These are phyloP conservation scores for Chionodraco myersi DNA, from an alignment of 2,113 vertebrate species.

Conservation along the genomic window DNA sequence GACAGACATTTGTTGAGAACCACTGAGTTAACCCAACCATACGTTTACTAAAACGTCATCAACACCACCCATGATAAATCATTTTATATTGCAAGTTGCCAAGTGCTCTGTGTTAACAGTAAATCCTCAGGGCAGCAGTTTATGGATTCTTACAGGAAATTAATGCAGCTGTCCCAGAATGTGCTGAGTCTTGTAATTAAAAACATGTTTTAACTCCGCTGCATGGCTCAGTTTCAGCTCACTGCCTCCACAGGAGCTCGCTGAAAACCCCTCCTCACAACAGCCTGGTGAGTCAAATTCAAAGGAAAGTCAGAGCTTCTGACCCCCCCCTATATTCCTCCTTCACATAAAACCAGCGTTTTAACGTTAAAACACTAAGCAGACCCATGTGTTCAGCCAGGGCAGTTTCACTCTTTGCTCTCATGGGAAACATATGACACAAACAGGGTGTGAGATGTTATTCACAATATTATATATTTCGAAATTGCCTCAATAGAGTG, in stretches of 20 bases:
- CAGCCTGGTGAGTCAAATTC: conserved; percentile 25
- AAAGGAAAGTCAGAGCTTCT: conserved; percentile 35
- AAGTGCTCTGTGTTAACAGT: conserved; percentile 28
- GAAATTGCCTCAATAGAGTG: too few species aligned
- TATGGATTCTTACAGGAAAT: conserved; percentile 59
- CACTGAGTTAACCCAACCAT: background rate
- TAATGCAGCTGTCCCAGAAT: conserved; percentile 41
- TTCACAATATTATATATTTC: background rate
- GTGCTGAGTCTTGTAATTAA: conserved; percentile 66
- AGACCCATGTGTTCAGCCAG: conserved; percentile 35
- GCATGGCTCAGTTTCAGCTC: conserved; percentile 23
- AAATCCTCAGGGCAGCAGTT: conserved; percentile 35
- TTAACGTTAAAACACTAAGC: conserved; percentile 24
- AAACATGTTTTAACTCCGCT: conserved; percentile 47
- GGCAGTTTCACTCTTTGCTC: conserved; percentile 15
- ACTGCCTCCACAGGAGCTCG: conserved; percentile 38
- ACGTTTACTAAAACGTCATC: background rate
- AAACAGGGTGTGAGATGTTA: conserved; percentile 1
- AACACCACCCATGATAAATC: background rate
- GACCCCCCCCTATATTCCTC: background rate
- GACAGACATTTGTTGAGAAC: too few species aligned
- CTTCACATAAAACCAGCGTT: conserved; percentile 51
- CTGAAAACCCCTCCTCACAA: background rate
- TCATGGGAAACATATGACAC: background rate
- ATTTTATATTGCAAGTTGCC: background rate